phyloP scores from a whole-genome alignment of 2,888 invertebrate species.

The Limenitis arthemis region DNA sequence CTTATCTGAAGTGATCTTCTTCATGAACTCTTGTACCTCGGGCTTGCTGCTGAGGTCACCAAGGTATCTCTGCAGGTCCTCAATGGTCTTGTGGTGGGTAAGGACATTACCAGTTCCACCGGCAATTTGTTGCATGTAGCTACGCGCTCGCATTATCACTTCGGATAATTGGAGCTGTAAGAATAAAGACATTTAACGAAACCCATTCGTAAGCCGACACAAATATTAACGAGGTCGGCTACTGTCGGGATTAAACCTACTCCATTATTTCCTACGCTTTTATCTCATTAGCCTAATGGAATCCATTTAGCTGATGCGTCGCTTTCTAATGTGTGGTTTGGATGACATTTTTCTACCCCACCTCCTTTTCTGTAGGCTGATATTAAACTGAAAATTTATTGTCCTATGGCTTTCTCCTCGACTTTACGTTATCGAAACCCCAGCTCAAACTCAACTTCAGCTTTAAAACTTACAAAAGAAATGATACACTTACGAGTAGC shows the following conservation, averaged over 20 bases:
- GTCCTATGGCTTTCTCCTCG: too few species aligned
- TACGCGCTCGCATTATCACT: conserved; percentile 95
- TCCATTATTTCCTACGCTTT: too few species aligned
- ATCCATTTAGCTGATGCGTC: too few species aligned
- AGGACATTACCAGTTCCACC: conserved; percentile 91
- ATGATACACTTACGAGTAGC: conserved; percentile 88
- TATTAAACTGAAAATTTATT: too few species aligned
- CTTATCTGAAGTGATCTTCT: conserved; percentile 92
- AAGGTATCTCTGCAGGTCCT: conserved; percentile 89
- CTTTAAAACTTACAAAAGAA: neutral
- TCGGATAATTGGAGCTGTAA: conserved; percentile 95
- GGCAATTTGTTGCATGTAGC: conserved; percentile 93
- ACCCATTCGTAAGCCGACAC: neutral
- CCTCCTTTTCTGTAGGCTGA: too few species aligned
- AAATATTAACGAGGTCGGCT: too few species aligned
- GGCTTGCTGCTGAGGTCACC: conserved; percentile 82
- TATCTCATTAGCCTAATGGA: too few species aligned
- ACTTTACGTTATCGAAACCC: too few species aligned
- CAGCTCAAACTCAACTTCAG: too few species aligned
- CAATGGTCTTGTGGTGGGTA: conserved; percentile 88
- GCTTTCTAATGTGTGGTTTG: too few species aligned
- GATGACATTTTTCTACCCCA: too few species aligned
- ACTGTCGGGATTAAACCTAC: too few species aligned
- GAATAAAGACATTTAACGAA: neutral
- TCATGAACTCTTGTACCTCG: conserved; percentile 89